Percentiles rank a stretch among this genome's conserved stretches.
phyloP scores from a whole-genome alignment of 2,888 invertebrate genomes.

The Tenthredo livida region DNA sequence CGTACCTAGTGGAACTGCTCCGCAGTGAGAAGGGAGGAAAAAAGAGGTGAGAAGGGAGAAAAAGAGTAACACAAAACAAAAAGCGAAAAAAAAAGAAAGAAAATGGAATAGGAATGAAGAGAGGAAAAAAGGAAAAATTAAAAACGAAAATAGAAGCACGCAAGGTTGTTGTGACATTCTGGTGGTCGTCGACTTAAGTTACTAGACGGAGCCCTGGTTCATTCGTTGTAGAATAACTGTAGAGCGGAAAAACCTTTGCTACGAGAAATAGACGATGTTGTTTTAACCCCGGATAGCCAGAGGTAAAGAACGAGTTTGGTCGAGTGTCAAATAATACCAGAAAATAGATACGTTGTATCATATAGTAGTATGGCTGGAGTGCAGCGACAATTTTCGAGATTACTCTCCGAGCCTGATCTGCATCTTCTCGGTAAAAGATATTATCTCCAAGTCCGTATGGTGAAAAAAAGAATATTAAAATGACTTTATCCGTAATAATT shows the following conservation, averaged over 20 bases:
- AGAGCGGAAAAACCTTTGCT: slow-evolving; percentile 41
- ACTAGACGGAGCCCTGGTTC: slow-evolving; percentile 4
- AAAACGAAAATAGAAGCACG: slow-evolving; percentile 44
- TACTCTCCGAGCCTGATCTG: background rate
- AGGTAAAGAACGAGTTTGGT: slow-evolving; percentile 37
- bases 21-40: background rate
- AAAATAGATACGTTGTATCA: slow-evolving; percentile 45
- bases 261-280: slow-evolving; percentile 53
- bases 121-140: slow-evolving; percentile 7
- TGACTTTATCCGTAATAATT: slow-evolving; percentile 20
- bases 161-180: slow-evolving; percentile 54
- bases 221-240: background rate
- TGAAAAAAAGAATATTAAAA: background rate
- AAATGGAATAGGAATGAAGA: slow-evolving; percentile 42
- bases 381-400: background rate
- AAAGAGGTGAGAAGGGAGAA: background rate
- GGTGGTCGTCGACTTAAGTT: slow-evolving; percentile 49
- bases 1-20: background rate
- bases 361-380: too few relatives aligned
- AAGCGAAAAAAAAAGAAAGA: background rate
- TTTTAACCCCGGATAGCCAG: slow-evolving; percentile 43
- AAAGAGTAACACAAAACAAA: too few relatives aligned
- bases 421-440: background rate
- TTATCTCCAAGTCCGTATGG: background rate
- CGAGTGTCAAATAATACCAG: slow-evolving; percentile 48